phyloP scores from a whole-genome alignment of 92 coral and sea anemone species.

The Zoanthus solanderi region DNA sequence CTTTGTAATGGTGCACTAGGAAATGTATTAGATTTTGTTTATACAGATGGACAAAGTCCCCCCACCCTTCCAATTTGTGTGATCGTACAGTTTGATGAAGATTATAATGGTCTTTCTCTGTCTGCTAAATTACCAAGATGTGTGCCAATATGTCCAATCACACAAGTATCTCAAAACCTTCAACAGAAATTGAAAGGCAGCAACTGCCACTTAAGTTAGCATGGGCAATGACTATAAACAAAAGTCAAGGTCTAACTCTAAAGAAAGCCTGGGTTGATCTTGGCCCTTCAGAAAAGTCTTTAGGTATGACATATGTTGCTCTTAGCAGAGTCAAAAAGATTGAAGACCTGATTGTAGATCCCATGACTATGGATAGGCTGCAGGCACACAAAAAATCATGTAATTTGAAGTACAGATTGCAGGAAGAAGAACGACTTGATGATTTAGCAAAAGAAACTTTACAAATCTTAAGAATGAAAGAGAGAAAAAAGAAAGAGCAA shows the following conservation, averaged over 20 bases:
- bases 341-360: neutral
- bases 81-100: slow-evolving; percentile 57
- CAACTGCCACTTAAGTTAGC: slow-evolving; percentile 53
- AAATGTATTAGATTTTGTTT: slow-evolving; percentile 50
- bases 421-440: slow-evolving; percentile 38
- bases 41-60: slow-evolving; percentile 58
- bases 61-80: slow-evolving; percentile 60
- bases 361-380: neutral
- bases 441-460: slow-evolving; percentile 17
- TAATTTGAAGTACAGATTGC: slow-evolving; percentile 18
- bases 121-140: slow-evolving; percentile 33
- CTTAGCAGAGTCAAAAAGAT: neutral
- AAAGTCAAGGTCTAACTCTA: too few species aligned
- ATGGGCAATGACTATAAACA: too few species aligned
- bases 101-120: slow-evolving; percentile 21
- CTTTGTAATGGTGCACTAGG: slow-evolving; percentile 61
- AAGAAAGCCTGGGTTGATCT: slow-evolving; percentile 10
- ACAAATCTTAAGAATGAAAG: neutral
- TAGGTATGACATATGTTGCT: slow-evolving; percentile 35
- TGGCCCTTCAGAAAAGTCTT: slow-evolving; percentile 54
- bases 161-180: slow-evolving; percentile 54
- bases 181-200: slow-evolving; percentile 63
- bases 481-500: slow-evolving; percentile 1
- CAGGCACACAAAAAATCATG: slow-evolving; percentile 9
- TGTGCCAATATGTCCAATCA: slow-evolving; percentile 49